A percentile compares a stretch with the other conserved stretches of the same genome.
These are phyloP conservation scores for Malachius bipustulatus DNA, from an alignment of 2,888 invertebrate genomes.

Conservation along the genomic window DNA sequence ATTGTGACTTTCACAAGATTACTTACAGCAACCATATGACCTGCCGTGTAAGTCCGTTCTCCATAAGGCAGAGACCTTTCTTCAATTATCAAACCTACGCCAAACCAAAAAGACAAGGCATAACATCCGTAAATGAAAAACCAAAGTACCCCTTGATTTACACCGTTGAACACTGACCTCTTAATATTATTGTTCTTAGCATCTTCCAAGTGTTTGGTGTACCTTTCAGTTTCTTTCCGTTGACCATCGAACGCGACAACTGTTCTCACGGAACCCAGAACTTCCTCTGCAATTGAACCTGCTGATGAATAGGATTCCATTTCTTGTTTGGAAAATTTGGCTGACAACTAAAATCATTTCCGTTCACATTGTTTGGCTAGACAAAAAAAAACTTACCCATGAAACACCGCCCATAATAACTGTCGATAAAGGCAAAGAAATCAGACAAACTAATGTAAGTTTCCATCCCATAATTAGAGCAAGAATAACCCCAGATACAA, in stretches of 20 bases:
- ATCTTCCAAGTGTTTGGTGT: conserved; percentile 42
- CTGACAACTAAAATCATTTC: conserved; percentile 42
- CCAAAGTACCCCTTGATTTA: conserved; percentile 64
- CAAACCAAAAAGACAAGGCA: conserved; percentile 70
- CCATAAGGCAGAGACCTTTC: conserved; percentile 44
- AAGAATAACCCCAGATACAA: conserved; percentile 51
- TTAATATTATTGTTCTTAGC: conserved; percentile 50
- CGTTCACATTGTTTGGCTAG: background rate
- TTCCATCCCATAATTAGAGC: conserved; percentile 78
- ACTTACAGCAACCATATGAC: conserved; percentile 58
- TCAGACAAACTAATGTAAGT: conserved; percentile 66
- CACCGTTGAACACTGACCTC: conserved; percentile 54
- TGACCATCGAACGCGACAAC: conserved; percentile 72
- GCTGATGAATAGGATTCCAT: conserved; percentile 63
- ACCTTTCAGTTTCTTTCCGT: conserved; percentile 56
- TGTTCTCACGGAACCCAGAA: conserved; percentile 59
- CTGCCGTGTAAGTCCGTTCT: conserved; percentile 47
- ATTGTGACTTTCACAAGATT: too few species aligned
- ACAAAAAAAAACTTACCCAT: conserved; percentile 39
- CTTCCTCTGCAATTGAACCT: conserved; percentile 67
- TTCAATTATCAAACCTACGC: conserved; percentile 56
- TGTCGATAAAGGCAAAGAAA: conserved; percentile 65
- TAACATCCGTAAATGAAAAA: conserved; percentile 62
- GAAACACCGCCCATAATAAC: conserved; percentile 63
- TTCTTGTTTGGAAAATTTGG: conserved; percentile 53